Percentiles rank a stretch among this genome's conserved stretches.
phyloP scores from a whole-genome alignment of 2,888 invertebrate genomes.

The Asteroscopus sphinx region DNA sequence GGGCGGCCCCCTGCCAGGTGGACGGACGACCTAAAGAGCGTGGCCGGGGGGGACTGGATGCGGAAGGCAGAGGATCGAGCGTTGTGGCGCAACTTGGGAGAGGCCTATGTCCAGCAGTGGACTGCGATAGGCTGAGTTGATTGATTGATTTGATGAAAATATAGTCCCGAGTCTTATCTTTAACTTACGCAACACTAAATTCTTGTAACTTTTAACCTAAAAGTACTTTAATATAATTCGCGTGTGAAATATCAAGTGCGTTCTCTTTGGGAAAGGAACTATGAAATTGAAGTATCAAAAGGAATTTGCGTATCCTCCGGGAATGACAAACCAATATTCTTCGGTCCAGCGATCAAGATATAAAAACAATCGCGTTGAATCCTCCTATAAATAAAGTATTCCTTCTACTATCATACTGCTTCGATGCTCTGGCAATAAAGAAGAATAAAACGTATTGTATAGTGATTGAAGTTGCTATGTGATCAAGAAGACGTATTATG shows the following conservation, averaged over 20 bases:
- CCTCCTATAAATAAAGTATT: conserved; percentile 19
- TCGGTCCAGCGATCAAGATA: conserved; percentile 26
- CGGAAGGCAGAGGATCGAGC: too few relatives aligned
- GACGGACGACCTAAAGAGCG: too few relatives aligned
- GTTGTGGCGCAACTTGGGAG: too few relatives aligned
- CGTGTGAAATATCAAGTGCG: conserved; percentile 21
- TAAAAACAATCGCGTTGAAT: conserved; percentile 36
- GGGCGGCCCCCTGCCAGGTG: too few relatives aligned
- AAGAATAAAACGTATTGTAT: not conserved
- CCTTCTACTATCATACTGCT: conserved; percentile 6
- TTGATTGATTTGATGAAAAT: too few relatives aligned
- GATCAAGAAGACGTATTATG: too few relatives aligned
- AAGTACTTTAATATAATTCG: conserved; percentile 15
- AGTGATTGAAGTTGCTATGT: not conserved
- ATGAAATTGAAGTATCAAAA: conserved; percentile 52
- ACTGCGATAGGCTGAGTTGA: too few relatives aligned
- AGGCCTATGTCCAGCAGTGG: too few relatives aligned
- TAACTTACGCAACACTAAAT: too few relatives aligned
- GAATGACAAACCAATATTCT: conserved; percentile 43
- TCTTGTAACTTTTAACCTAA: not conserved
- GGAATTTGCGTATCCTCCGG: conserved; percentile 27
- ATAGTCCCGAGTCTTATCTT: too few relatives aligned
- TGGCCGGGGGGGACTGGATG: too few relatives aligned
- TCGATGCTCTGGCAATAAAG: not conserved
- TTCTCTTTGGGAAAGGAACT: conserved; percentile 26